Base-by-base conservation (phyloP, 2,113 vertebrate genomes). In the Gnathonemus longibarbis region DNA sequence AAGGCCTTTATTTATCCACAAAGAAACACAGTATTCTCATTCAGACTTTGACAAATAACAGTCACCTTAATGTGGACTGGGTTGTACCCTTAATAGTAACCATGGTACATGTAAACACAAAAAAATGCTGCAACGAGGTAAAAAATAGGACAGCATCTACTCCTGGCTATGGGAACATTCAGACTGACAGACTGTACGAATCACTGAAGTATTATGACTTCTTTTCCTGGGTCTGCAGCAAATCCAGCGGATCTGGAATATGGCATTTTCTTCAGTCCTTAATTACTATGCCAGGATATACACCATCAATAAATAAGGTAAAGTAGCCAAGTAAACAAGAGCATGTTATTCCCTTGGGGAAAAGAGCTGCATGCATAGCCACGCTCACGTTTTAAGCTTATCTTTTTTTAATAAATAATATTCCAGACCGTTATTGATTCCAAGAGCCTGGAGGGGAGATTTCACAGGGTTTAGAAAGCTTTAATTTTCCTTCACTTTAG, bases 371-470 rank as follows among this genome's bases (percentile, higher is more conserved):
- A 19, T 42, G 13, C 35, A 80, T 39, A 80, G 35, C 31, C 17
- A 42, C 13, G 27, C n/a, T 70, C 62, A 13, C 17, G 15, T 80
- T 42, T 80, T 42, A 42, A 80, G 13, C 35, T 80, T 35, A 39
- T 80, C 35, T 80, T 80, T 27, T 27, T 86, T 86, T 50, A 86
- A 86, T 27, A 85, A 49, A 85, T 21, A 85, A 85, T 49, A 85
- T 46, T n/a, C 35, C 24, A 7, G 48, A 45, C 39, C 62, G 39
- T 77, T 77, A 77, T 77, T 80, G 35, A 42, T 80, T 70, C 10
- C n/a, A 70, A 42, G 35, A 8, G 74, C 5, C 31, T 39, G 74
- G 35, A 80, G 35, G 45, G 8, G 42, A 86, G 45, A 49, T 86
- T 50, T 86, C 10, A 15, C 24, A 27, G n/a, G 10, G 45, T 50